Percentiles rank a stretch among this genome's conserved stretches.
phyloP scores from a whole-genome alignment of 2,797 vertebrate genomes.

The Rhincodon typus region DNA sequence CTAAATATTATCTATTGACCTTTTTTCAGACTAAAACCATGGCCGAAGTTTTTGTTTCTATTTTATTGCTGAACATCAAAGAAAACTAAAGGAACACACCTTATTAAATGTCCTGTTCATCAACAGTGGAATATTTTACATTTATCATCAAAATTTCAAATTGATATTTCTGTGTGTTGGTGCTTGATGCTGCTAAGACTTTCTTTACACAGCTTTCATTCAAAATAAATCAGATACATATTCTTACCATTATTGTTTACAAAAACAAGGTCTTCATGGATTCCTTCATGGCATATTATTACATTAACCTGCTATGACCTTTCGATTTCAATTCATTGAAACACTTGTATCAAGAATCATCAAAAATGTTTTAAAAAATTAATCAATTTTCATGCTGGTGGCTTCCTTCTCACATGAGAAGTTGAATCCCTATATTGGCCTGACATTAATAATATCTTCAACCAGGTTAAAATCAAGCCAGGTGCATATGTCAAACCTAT shows the following conservation, averaged over 20 bases:
- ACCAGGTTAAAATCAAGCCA: too few species aligned
- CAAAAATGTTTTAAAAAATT: background rate
- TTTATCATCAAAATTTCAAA: background rate
- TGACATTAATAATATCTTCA: too few species aligned
- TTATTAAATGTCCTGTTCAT: background rate
- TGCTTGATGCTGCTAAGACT: background rate
- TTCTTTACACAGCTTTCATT: background rate
- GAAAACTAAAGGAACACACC: background rate
- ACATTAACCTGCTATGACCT: background rate
- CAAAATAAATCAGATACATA: background rate
- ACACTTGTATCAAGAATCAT: background rate
- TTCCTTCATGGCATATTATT: background rate
- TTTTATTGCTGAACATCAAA: background rate
- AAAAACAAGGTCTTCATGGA: background rate
- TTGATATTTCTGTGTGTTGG: background rate
- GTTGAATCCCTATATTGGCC: too few species aligned
- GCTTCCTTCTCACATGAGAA: background rate
- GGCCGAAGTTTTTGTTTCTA: background rate
- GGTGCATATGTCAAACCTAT: too few species aligned
- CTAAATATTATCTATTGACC: background rate
- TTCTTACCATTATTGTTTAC: background rate
- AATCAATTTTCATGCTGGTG: background rate
- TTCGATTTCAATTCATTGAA: background rate
- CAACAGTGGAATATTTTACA: background rate
- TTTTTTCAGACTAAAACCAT: background rate